Conservation (phyloP, 1,140 invertebrate genomes). For the Rhizoglyphus robini region DNA sequence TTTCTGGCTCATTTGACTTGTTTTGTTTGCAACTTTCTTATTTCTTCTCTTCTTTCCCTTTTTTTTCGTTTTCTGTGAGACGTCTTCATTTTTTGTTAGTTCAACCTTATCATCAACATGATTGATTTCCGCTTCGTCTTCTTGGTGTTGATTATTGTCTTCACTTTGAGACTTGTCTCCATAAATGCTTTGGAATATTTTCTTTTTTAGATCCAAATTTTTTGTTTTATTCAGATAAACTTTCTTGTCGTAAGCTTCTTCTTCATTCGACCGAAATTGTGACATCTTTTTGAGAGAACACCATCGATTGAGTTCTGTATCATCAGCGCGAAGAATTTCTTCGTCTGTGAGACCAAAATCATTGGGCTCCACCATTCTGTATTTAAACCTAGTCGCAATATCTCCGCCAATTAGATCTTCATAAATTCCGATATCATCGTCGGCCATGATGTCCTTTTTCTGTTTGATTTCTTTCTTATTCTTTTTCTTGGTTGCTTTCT, state of each 20-base stretch:
- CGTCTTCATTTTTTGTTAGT: neutral
- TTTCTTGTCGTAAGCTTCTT: constrained; percentile 63
- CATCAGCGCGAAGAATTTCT: constrained; percentile 78
- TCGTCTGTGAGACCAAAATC: constrained; percentile 77
- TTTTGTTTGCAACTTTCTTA: too few relatives aligned
- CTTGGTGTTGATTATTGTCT: constrained; percentile 22
- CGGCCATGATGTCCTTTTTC: constrained; percentile 8
- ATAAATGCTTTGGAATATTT: constrained; percentile 69
- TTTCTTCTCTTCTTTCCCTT: too few relatives aligned
- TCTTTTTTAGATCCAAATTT: constrained; percentile 58
- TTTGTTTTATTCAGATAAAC: constrained; percentile 56
- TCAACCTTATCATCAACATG: neutral
- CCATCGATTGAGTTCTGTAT: constrained; percentile 88
- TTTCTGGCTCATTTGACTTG: too few relatives aligned
- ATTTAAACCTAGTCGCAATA: constrained; percentile 80
- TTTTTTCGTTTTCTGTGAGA: neutral
- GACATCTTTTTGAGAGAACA: constrained; percentile 76
- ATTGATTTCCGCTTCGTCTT: too few relatives aligned
- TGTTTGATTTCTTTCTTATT: constrained; percentile 51
- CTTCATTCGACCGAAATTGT: constrained; percentile 51
- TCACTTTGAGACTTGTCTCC: constrained; percentile 33
- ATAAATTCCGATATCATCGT: constrained; percentile 76
- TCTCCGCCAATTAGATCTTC: constrained; percentile 81
- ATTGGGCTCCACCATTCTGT: constrained; percentile 68
- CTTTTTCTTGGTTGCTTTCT: constrained; percentile 50